Conservation (phyloP, 2,888 invertebrate species). For the Pandemis cinnamomeana region DNA sequence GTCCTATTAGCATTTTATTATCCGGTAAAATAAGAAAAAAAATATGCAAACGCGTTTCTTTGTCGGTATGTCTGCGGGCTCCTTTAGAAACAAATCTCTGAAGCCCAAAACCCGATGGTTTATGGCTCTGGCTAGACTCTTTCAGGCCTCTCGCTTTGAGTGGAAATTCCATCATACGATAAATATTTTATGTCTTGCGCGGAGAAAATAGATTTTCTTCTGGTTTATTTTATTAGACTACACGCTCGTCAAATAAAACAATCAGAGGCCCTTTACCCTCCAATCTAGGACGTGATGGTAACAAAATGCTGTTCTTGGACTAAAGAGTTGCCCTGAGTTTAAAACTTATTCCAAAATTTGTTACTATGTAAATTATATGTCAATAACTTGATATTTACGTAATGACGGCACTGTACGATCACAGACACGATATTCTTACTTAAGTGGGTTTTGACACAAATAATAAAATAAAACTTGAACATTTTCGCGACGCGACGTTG, state of each 20-base stretch:
- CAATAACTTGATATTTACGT: slow-evolving; percentile 3
- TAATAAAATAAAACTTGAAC: slow-evolving; percentile 31
- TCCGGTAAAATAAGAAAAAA: slow-evolving; percentile 36
- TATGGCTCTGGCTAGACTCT: slow-evolving; percentile 11
- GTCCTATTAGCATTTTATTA: slow-evolving; percentile 39
- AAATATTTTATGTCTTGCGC: slow-evolving; percentile 33
- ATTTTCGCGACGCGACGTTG: slow-evolving; percentile 49
- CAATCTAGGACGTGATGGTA: slow-evolving; percentile 11
- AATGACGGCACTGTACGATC: background rate
- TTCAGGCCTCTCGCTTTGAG: slow-evolving; percentile 16
- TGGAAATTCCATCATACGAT: slow-evolving; percentile 25
- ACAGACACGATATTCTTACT: slow-evolving; percentile 7
- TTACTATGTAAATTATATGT: background rate
- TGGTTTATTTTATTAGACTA: slow-evolving; percentile 30
- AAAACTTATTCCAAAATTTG: background rate
- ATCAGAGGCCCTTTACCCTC: slow-evolving; percentile 13
- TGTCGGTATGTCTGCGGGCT: slow-evolving; percentile 21
- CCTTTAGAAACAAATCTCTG: slow-evolving; percentile 23
- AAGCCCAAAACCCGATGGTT: slow-evolving; percentile 21
- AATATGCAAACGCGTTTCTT: slow-evolving; percentile 31
- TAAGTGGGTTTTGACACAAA: slow-evolving; percentile 19
- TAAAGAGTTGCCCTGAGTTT: background rate
- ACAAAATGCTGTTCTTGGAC: background rate
- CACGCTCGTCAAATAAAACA: slow-evolving; percentile 27
- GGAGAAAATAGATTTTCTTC: slow-evolving; percentile 33